Conservation (phyloP, 1,140 invertebrate genomes). For the Vollenhovia emeryi region DNA sequence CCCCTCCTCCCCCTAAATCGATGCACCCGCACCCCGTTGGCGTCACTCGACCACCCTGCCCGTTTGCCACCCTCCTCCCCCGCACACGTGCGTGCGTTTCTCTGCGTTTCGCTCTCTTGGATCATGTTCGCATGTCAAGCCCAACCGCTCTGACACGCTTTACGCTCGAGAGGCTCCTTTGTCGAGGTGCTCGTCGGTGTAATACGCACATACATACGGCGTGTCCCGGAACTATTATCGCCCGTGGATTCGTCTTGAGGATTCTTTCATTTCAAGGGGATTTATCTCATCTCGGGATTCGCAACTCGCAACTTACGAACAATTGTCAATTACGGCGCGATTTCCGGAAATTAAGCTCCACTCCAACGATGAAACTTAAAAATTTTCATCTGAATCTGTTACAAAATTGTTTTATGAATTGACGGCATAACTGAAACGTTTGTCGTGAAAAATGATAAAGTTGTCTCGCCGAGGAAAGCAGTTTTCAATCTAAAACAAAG, state of each 20-base stretch:
- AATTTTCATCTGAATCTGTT: background rate
- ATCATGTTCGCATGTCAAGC: constrained; percentile 74
- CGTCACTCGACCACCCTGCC: constrained; percentile 36
- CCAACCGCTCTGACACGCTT: constrained; percentile 74
- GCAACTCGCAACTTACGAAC: background rate
- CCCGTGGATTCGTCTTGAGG: background rate
- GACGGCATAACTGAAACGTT: background rate
- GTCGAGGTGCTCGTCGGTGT: constrained; percentile 65
- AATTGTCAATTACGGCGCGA: background rate
- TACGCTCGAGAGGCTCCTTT: constrained; percentile 74
- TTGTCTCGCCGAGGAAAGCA: background rate
- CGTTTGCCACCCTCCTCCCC: constrained; percentile 3
- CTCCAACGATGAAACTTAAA: background rate
- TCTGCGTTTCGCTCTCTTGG: constrained; percentile 70
- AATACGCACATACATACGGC: constrained; percentile 47
- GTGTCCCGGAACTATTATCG: constrained; percentile 50
- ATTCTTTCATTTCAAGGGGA: constrained; percentile 34
- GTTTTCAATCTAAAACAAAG: background rate
- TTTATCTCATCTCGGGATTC: background rate
- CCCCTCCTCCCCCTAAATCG: constrained; percentile 34
- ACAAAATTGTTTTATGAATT: background rate
- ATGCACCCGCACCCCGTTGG: constrained; percentile 23
- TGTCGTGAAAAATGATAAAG: background rate
- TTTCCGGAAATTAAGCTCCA: background rate
- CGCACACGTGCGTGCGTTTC: constrained; percentile 40